A percentile compares a stretch with the other conserved stretches of the same genome.
Conservation (phyloP, 1,140 invertebrate genomes). For the Gerris buenoi region DNA sequence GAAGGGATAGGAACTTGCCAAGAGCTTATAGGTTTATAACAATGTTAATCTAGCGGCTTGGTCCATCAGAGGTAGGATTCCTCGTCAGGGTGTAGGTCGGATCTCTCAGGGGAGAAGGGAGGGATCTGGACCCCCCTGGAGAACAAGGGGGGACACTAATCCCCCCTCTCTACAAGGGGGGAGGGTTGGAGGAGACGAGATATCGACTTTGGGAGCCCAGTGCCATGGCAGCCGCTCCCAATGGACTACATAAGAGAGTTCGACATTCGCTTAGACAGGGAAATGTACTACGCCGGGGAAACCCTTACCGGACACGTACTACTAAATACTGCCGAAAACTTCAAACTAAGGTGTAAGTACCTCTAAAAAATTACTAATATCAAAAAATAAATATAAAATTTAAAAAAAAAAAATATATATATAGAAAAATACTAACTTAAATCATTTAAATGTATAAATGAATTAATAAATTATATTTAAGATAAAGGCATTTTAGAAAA, state of each 20-base stretch:
- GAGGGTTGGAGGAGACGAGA: not conserved
- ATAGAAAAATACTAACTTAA: no score
- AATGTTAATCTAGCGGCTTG: no score
- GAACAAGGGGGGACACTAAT: not conserved
- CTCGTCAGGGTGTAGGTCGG: not conserved
- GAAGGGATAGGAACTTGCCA: no score
- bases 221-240: not conserved
- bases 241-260: slow-evolving; percentile 71
- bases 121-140: not conserved
- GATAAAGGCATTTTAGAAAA: no score
- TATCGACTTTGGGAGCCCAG: not conserved
- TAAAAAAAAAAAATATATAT: no score
- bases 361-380: no score
- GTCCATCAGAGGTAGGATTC: not conserved
- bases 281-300: slow-evolving; percentile 64
- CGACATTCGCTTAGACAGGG: slow-evolving; percentile 58
- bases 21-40: no score
- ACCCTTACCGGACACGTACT: slow-evolving; percentile 48
- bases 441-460: no score
- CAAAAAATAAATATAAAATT: no score
- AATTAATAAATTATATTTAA: no score
- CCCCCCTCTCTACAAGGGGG: not conserved
- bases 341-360: slow-evolving; percentile 53
- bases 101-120: not conserved
- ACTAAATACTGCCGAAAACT: slow-evolving; percentile 58